Percentiles rank a stretch among this genome's conserved stretches.
phyloP scores from a whole-genome alignment of 2,113 vertebrate genomes.

The Zapornia atra region DNA sequence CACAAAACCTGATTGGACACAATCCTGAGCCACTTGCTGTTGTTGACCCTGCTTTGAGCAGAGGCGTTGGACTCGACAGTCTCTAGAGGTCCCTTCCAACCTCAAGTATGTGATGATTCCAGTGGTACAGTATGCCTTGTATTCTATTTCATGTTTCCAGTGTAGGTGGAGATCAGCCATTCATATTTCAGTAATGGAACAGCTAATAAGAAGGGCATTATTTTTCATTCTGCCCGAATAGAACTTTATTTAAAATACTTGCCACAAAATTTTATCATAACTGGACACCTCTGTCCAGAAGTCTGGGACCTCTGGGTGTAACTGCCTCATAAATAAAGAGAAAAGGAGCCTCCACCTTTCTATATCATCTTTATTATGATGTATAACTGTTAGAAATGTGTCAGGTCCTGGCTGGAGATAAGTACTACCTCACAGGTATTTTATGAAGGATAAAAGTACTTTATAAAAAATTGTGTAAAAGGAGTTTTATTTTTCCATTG shows the following conservation, averaged over 20 bases:
- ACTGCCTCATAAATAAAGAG: not conserved
- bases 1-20: not conserved
- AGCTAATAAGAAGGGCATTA: not conserved
- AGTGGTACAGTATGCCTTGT: not conserved
- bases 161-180: not conserved
- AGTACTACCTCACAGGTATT: not conserved
- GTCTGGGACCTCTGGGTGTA: not conserved
- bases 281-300: not conserved
- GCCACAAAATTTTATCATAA: not conserved
- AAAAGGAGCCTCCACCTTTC: not conserved
- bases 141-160: not conserved
- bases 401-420: not conserved
- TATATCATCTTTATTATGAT: not conserved
- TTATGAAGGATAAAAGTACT: not conserved
- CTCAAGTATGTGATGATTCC: not conserved
- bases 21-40: not conserved
- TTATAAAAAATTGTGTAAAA: not conserved
- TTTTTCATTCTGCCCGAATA: not conserved
- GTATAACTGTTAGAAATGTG: not conserved
- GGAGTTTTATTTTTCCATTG: not conserved
- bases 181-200: not conserved
- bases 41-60: not conserved
- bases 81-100: not conserved
- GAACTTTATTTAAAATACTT: not conserved
- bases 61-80: not conserved